Evolutionary conservation across 2,888 invertebrate genomes (phyloP).

Genomic region (Argyra leucocephala): DNA sequence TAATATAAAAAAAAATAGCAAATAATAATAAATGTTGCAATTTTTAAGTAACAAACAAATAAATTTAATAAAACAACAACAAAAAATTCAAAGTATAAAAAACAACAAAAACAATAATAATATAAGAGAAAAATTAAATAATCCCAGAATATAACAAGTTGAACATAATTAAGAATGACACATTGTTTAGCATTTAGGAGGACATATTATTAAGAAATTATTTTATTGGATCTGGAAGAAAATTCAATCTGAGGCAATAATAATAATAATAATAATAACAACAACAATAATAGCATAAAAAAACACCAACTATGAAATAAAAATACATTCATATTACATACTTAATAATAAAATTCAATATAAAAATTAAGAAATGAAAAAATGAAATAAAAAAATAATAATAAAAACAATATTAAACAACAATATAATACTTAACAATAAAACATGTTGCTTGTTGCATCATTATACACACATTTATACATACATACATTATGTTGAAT

Average conservation of each 20-base stretch:
- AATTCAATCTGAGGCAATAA: neutral
- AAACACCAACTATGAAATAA: too few species aligned
- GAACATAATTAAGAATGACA: conserved; percentile 6
- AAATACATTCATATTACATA: neutral
- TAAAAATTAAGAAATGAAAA: neutral
- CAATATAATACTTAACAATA: conserved; percentile 3
- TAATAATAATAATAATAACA: neutral
- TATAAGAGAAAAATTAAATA: neutral
- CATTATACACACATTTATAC: too few species aligned
- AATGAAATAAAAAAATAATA: neutral
- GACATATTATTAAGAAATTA: conserved; percentile 6
- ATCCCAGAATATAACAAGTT: conserved; percentile 3
- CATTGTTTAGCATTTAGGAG: conserved; percentile 6
- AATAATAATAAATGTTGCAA: neutral
- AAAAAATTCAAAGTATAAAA: neutral
- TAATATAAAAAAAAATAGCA: too few species aligned
- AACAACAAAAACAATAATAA: neutral
- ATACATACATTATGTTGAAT: too few species aligned
- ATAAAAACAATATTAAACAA: neutral
- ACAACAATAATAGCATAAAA: neutral
- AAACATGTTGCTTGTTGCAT: neutral
- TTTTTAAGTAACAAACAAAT: conserved; percentile 1
- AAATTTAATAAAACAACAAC: neutral
- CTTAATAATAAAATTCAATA: neutral
- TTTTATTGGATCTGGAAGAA: conserved; percentile 6